These are phyloP conservation scores for Phasia obesa DNA, from an alignment of 2,888 invertebrate genomes.

Conservation along the genomic window DNA sequence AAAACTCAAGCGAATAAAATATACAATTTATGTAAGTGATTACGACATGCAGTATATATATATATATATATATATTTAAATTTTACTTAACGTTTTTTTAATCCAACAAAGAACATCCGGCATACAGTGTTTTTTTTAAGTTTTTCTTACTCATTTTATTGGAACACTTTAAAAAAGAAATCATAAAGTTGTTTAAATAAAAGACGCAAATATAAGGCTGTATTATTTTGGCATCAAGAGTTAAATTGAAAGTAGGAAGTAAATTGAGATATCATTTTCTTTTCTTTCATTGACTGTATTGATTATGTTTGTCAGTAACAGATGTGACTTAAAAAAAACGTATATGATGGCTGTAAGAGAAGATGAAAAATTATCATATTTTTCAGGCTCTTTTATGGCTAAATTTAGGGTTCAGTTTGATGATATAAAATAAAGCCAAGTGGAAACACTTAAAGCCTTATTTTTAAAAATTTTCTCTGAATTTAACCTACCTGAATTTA, in stretches of 20 bases:
- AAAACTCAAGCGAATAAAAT: constrained; percentile 22
- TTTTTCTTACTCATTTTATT: background rate
- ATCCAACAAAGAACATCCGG: background rate
- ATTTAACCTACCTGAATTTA: too few species aligned
- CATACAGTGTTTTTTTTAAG: background rate
- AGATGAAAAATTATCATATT: background rate
- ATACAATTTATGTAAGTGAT: background rate
- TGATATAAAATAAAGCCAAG: too few species aligned
- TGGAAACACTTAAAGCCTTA: too few species aligned
- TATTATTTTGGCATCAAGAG: constrained; percentile 8
- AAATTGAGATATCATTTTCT: constrained; percentile 16
- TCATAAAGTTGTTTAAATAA: background rate
- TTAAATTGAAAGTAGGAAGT: constrained; percentile 18
- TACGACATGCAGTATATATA: too few species aligned
- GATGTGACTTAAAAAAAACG: constrained; percentile 10
- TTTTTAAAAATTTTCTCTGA: too few species aligned
- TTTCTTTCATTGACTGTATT: background rate
- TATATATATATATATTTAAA: background rate
- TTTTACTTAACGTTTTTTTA: background rate
- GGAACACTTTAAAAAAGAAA: background rate
- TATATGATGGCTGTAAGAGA: background rate
- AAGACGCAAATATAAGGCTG: background rate
- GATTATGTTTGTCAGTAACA: constrained; percentile 15
- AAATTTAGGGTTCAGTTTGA: background rate
- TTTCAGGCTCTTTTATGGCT: background rate